Percentiles rank a stretch among this genome's conserved stretches.
phyloP scores from a whole-genome alignment of 2,797 vertebrate genomes.

The Percopsis omiscomaycus region DNA sequence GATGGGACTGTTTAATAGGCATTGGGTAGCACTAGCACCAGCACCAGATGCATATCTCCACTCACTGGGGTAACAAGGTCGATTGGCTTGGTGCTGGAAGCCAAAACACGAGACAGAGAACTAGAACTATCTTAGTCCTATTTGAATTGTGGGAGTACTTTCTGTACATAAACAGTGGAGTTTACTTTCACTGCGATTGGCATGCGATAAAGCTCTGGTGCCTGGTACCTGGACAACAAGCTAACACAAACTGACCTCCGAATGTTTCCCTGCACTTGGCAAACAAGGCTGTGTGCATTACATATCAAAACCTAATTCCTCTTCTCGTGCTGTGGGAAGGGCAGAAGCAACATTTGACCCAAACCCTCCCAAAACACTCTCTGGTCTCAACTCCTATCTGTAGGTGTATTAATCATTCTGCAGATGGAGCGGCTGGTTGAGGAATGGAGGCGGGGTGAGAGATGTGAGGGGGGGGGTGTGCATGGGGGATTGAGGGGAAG shows the following conservation, averaged over 20 bases:
- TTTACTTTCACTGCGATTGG: slow-evolving; percentile 26
- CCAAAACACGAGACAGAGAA: slow-evolving; percentile 50
- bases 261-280: slow-evolving; percentile 26
- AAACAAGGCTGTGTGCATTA: slow-evolving; percentile 7
- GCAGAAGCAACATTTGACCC: slow-evolving; percentile 22
- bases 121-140: slow-evolving; percentile 14
- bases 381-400: slow-evolving; percentile 44
- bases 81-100: slow-evolving; percentile 57
- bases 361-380: slow-evolving; percentile 25
- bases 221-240: slow-evolving; percentile 33
- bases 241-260: slow-evolving; percentile 14
- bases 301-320: slow-evolving; percentile 35
- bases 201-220: slow-evolving; percentile 21
- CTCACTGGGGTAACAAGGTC: slow-evolving; percentile 63
- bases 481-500: slow-evolving; percentile 1
- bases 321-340: slow-evolving; percentile 18
- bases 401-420: slow-evolving; percentile 48
- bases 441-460: slow-evolving; percentile 42
- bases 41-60: slow-evolving; percentile 15
- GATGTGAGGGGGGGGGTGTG: slow-evolving; percentile 13
- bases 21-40: too few relatives aligned
- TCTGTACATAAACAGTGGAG: neutral
- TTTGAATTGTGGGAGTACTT: slow-evolving; percentile 28
- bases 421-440: slow-evolving; percentile 37
- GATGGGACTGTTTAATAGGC: slow-evolving; percentile 48